Evolutionary conservation across 2,888 invertebrate genomes (phyloP).

Genomic region (Ormyrus rosae): DNA sequence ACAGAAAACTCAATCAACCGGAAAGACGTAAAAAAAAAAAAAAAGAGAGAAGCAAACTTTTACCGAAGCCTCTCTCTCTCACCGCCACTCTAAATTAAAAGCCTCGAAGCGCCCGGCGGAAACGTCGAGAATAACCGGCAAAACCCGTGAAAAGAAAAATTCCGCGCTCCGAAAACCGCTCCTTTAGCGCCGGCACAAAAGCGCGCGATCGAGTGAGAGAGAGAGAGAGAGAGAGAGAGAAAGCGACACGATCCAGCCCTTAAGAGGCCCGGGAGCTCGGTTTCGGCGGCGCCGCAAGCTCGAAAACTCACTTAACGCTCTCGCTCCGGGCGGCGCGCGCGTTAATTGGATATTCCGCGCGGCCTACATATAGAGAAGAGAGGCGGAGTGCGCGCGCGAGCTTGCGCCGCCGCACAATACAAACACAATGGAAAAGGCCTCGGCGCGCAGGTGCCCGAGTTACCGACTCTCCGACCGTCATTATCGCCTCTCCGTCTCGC

Average conservation of each 20-base stretch:
- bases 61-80: too few relatives aligned
- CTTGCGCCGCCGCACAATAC: not conserved
- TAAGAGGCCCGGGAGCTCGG: not conserved
- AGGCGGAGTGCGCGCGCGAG: not conserved
- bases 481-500: slow-evolving; percentile 9
- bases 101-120: too few relatives aligned
- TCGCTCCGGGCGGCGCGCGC: not conserved
- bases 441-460: slow-evolving; percentile 6
- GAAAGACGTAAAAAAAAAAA: too few relatives aligned
- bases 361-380: slow-evolving; percentile 11
- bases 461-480: slow-evolving; percentile 13
- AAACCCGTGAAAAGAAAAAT: too few relatives aligned
- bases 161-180: too few relatives aligned
- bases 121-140: too few relatives aligned
- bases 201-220: not conserved
- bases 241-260: not conserved
- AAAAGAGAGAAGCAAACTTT: too few relatives aligned
- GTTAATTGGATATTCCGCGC: slow-evolving; percentile 31
- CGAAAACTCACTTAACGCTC: slow-evolving; percentile 19
- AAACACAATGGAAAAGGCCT: not conserved
- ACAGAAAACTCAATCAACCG: too few relatives aligned
- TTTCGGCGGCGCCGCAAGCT: not conserved
- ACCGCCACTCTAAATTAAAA: too few relatives aligned
- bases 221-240: too few relatives aligned
- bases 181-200: not conserved